These are phyloP conservation scores for Gopherus flavomarginatus DNA, from an alignment of 2,113 vertebrate genomes.

Conservation along the genomic window DNA sequence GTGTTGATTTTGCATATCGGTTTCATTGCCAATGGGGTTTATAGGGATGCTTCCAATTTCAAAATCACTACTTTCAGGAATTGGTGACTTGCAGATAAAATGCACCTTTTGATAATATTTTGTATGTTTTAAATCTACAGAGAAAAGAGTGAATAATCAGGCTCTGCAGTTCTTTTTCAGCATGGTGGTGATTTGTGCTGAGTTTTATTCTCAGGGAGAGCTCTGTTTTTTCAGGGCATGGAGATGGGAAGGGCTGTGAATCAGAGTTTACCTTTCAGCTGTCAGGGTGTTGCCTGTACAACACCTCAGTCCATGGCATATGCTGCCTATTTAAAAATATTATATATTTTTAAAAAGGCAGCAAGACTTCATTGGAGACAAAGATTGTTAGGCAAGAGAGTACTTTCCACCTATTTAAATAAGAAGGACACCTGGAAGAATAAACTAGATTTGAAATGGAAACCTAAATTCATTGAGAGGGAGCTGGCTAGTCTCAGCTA, in stretches of 20 bases:
- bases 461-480: not conserved
- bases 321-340: not conserved
- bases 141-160: accelerated
- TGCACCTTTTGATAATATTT: not conserved
- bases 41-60: not conserved
- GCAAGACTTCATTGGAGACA: not conserved
- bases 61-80: not conserved
- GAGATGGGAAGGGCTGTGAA: not conserved
- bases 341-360: not conserved
- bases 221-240: not conserved
- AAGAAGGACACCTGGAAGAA: accelerated
- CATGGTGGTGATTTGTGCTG: not conserved
- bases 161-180: accelerated
- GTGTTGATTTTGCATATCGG: not conserved
- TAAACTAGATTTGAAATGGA: not conserved
- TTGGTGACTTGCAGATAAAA: not conserved
- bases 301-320: no score
- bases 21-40: not conserved
- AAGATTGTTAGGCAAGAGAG: not conserved
- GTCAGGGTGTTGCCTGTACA: not conserved
- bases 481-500: not conserved
- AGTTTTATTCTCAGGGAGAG: not conserved
- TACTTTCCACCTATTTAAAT: not conserved
- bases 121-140: not conserved
- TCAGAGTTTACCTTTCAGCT: not conserved